phyloP scores from a whole-genome alignment of 2,797 vertebrate genomes.

The Pangasius larnaudii region DNA sequence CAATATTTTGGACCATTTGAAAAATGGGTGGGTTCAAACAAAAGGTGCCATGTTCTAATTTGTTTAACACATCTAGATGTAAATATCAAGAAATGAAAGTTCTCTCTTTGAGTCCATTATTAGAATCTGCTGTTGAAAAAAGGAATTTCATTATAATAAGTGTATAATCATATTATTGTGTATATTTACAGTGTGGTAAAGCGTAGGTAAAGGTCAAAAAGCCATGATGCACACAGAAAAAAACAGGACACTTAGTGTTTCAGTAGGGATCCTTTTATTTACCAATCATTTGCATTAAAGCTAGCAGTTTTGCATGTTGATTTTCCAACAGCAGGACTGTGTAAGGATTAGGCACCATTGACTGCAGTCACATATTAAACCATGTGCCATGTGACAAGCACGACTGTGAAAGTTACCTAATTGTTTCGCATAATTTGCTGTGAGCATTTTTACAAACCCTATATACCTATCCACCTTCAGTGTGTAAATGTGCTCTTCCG shows the following conservation, averaged over 20 bases:
- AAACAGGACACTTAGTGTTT: slow-evolving; percentile 24
- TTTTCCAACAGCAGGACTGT: slow-evolving; percentile 49
- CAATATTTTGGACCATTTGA: neutral
- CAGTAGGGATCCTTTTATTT: slow-evolving; percentile 71
- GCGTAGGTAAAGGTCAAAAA: neutral
- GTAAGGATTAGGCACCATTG: slow-evolving; percentile 7
- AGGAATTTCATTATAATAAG: slow-evolving; percentile 68
- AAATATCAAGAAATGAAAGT: neutral
- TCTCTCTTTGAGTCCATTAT: slow-evolving; percentile 23
- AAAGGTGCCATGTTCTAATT: neutral
- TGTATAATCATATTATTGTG: slow-evolving; percentile 75
- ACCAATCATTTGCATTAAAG: slow-evolving; percentile 73
- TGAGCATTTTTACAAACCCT: neutral
- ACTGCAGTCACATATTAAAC: neutral
- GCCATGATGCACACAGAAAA: slow-evolving; percentile 61
- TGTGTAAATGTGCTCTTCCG: neutral
- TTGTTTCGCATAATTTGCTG: neutral
- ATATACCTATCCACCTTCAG: neutral
- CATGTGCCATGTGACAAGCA: neutral
- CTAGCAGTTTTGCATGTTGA: slow-evolving; percentile 66
- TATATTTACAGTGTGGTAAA: neutral
- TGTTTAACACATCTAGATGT: neutral
- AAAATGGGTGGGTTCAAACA: neutral
- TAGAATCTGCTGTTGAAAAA: slow-evolving; percentile 32
- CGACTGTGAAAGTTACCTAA: neutral